Percentiles rank a stretch among this genome's conserved stretches.
These are phyloP conservation scores for Thaumetopoea pityocampa DNA, from an alignment of 1,140 invertebrate species.

Conservation along the genomic window DNA sequence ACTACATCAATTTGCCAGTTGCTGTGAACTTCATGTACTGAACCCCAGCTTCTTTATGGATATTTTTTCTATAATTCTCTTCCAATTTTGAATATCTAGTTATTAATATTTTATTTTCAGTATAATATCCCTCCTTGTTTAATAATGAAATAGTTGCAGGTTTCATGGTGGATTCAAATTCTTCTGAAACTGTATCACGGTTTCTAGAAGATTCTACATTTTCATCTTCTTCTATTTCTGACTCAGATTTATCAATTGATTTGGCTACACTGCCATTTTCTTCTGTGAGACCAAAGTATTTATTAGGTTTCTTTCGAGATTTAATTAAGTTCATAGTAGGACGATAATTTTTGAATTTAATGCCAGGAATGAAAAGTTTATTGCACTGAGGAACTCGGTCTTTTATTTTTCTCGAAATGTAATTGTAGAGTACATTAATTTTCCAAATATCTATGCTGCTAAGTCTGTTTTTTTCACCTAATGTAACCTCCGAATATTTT, in stretches of 20 bases:
- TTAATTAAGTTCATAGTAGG: slow-evolving; percentile 9
- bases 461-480: slow-evolving; percentile 31
- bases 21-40: too few species aligned
- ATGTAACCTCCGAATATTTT: neutral
- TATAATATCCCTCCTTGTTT: too few species aligned
- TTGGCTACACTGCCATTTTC: too few species aligned
- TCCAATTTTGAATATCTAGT: too few species aligned
- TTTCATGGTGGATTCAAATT: slow-evolving; percentile 1
- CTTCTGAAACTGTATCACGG: too few species aligned
- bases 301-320: slow-evolving; percentile 34
- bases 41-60: too few species aligned
- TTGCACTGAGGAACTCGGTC: slow-evolving; percentile 27
- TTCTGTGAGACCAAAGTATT: slow-evolving; percentile 31
- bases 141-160: slow-evolving; percentile 1
- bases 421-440: slow-evolving; percentile 53
- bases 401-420: slow-evolving; percentile 28
- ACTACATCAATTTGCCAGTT: too few species aligned
- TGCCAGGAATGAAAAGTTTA: slow-evolving; percentile 40
- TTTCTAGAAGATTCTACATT: too few species aligned
- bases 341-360: slow-evolving; percentile 24
- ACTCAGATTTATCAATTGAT: too few species aligned
- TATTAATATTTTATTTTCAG: too few species aligned
- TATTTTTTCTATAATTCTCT: too few species aligned
- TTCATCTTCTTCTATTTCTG: slow-evolving; percentile 3
- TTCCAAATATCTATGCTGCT: slow-evolving; percentile 43